Base-by-base conservation (phyloP, 2,797 vertebrate genomes). In the Sciaenops ocellatus region DNA sequence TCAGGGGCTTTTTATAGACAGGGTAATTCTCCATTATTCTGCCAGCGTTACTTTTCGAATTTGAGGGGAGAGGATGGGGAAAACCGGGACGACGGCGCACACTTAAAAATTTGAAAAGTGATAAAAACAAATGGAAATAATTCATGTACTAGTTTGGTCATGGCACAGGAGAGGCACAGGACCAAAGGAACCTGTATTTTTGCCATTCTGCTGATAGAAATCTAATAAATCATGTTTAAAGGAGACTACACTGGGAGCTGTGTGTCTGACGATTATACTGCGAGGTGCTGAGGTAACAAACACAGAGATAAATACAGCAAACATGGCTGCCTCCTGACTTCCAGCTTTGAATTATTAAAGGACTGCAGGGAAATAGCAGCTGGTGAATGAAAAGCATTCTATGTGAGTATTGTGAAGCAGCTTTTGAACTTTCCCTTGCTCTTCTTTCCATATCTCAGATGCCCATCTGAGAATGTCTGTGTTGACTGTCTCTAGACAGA, bases 11-110 rank as follows among this genome's bases (percentile, higher is more conserved):
- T 93, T 88, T 92, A 90, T 87, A 92, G 90, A 91, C 85, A 12
- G 80, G 80, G 82, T 85, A 89, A 90, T 91, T 92, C 90, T 86
- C 83, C 80, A 91, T 93, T 90, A 91, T 92, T 89, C 83, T 83
- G 81, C 83, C 87, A 83, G 74, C 42, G 34, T 84, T 88, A 90
- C 82, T 47, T 85, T 91, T 92, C 78, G 86, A 90, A 87, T 9
- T 2, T 69, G 42, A 76, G 66, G 73, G 69, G 84, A 64, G 52
- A 73, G 52, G 72, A 67, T 13, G 68, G 66, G 84, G 41, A 26
- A 68, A 86, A 73, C 61, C 20, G 1, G 56, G 66, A 79, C 1
- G 22, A 73, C 10, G 22, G 55, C 28, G 5, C 28, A 30, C 68
- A 81, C 79, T 80, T 76, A 59, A 83, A 86, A 85, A 75, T 69